Conservation (phyloP, 1,140 invertebrate species). For the Macrosteles quadrilineatus region DNA sequence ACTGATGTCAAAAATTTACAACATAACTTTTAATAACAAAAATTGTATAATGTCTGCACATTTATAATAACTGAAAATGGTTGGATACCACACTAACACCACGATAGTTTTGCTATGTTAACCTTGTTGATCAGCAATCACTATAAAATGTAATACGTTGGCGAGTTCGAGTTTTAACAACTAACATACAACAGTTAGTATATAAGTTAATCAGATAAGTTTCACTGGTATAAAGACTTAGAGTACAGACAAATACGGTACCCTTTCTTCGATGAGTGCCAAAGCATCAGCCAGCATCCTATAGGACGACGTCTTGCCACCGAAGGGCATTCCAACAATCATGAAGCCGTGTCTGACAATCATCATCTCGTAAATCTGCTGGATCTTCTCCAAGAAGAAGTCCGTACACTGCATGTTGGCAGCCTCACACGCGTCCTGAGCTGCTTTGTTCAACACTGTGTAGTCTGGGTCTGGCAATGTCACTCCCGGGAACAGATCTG, state of each 20-base stretch:
- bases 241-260: slow-evolving; percentile 52
- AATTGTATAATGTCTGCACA: no score
- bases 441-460: slow-evolving; percentile 56
- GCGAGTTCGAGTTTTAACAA: no score
- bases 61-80: no score
- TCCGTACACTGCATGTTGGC: slow-evolving; percentile 81
- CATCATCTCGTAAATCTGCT: slow-evolving; percentile 96
- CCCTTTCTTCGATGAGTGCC: slow-evolving; percentile 76
- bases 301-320: slow-evolving; percentile 80
- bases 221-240: no score
- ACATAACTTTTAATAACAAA: no score
- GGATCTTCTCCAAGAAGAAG: slow-evolving; percentile 87
- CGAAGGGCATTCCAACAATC: slow-evolving; percentile 91
- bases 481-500: slow-evolving; percentile 87
- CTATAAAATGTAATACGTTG: no score
- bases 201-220: no score
- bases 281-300: slow-evolving; percentile 76
- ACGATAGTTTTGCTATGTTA: no score
- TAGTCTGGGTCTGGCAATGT: slow-evolving; percentile 75
- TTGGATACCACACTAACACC: no score
- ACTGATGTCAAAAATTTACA: no score
- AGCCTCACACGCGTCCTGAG: slow-evolving; percentile 64
- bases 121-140: no score
- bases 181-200: no score
- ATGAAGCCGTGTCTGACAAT: slow-evolving; percentile 86